These are phyloP conservation scores for Altica lythri DNA, from an alignment of 2,888 invertebrate species.

Conservation along the genomic window DNA sequence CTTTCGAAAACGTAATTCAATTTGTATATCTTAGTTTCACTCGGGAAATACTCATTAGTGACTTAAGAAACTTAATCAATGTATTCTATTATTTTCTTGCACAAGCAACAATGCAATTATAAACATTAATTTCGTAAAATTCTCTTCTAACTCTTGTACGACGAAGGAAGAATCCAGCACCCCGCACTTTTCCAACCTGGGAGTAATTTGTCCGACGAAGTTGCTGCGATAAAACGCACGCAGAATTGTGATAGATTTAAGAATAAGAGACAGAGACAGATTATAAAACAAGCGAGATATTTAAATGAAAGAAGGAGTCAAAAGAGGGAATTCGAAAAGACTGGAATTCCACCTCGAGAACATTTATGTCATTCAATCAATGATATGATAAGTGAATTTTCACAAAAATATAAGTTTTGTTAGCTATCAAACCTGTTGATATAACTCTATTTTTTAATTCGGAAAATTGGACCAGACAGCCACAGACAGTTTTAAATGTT, in stretches of 20 bases:
- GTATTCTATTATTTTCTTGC: constrained; percentile 50
- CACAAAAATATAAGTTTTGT: background rate
- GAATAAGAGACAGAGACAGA: constrained; percentile 55
- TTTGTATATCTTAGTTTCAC: constrained; percentile 43
- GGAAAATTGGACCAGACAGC: too few species aligned
- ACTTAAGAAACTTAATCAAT: constrained; percentile 50
- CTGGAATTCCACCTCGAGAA: constrained; percentile 26
- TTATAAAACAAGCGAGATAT: constrained; percentile 55
- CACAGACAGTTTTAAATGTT: too few species aligned
- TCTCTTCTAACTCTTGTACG: constrained; percentile 43
- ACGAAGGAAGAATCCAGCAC: constrained; percentile 22
- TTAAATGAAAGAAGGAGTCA: constrained; percentile 51
- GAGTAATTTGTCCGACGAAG: constrained; percentile 54
- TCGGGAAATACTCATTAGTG: constrained; percentile 46
- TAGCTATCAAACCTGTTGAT: too few species aligned
- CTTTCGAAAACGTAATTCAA: constrained; percentile 37
- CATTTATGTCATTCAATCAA: too few species aligned
- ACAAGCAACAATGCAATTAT: constrained; percentile 51
- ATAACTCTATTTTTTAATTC: too few species aligned
- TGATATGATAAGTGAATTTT: too few species aligned
- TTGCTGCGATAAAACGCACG: constrained; percentile 56
- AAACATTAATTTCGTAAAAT: constrained; percentile 54
- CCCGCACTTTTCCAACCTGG: constrained; percentile 43
- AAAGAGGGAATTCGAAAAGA: constrained; percentile 29
- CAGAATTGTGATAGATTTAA: constrained; percentile 58